A percentile compares a stretch with the other conserved stretches of the same genome.
Evolutionary conservation across 1,140 invertebrate species (phyloP).

Genomic region (Drosophila paulistorum): DNA sequence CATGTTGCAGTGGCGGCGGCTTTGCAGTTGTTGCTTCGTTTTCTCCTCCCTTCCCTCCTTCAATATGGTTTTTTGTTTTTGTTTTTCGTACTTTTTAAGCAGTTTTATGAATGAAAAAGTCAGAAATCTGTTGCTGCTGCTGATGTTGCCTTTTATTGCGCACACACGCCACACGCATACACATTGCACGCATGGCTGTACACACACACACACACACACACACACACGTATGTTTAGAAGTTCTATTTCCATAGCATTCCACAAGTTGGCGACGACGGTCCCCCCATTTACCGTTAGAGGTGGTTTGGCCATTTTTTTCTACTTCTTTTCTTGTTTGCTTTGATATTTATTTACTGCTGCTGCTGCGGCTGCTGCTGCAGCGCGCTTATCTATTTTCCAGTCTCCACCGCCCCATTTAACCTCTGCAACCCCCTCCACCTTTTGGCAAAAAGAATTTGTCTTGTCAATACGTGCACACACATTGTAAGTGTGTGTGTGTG

Average conservation of each 20-base stretch:
- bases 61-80: constrained; percentile 25
- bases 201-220: neutral
- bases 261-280: constrained; percentile 58
- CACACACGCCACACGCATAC: constrained; percentile 16
- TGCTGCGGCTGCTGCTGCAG: neutral
- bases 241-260: constrained; percentile 71
- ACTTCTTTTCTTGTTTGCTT: constrained; percentile 17
- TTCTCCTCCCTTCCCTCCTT: neutral
- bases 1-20: constrained; percentile 7
- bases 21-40: constrained; percentile 26
- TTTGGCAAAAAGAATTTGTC: constrained; percentile 30
- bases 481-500: neutral
- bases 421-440: neutral
- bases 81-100: constrained; percentile 44
- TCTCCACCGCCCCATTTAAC: neutral
- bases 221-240: constrained; percentile 8
- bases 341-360: constrained; percentile 31
- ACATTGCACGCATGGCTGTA: constrained; percentile 23
- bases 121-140: constrained; percentile 50
- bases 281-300: constrained; percentile 21
- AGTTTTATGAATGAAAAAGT: constrained; percentile 78
- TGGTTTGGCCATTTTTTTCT: constrained; percentile 18
- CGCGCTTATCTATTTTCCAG: constrained; percentile 39
- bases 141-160: constrained; percentile 38
- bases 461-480: constrained; percentile 33